These are phyloP conservation scores for Coptodon bakossiorum DNA, from an alignment of 2,113 vertebrate species.

Conservation along the genomic window DNA sequence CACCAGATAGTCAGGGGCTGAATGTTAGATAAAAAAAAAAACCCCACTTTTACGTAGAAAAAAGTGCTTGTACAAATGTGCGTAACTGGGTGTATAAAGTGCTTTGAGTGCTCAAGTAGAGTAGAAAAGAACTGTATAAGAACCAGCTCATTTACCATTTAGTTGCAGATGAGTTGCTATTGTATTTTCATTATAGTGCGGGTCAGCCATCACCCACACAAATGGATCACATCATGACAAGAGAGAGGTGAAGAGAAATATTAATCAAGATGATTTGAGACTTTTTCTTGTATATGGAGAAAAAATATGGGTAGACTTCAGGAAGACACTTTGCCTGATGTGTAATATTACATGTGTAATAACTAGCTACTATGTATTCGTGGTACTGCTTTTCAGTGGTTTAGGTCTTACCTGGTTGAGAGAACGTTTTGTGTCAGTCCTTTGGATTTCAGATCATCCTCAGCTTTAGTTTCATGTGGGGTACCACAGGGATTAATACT, in stretches of 20 bases:
- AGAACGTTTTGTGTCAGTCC: neutral
- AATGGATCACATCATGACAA: neutral
- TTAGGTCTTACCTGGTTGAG: neutral
- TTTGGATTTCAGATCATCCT: neutral
- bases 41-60: neutral
- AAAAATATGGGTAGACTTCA: neutral
- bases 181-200: neutral
- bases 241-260: neutral
- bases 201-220: neutral
- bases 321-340: neutral
- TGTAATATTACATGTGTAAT: neutral
- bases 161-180: neutral
- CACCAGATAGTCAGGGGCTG: neutral
- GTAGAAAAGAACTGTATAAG: neutral
- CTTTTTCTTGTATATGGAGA: neutral
- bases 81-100: neutral
- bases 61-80: neutral
- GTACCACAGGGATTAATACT: neutral
- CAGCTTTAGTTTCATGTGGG: neutral
- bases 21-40: accelerated
- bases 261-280: neutral
- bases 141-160: neutral
- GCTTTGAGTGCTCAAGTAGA: neutral
- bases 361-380: neutral
- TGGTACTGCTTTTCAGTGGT: neutral